Evolutionary conservation across 2,888 invertebrate species (phyloP).

Genomic region (Pilophorus perplexus): DNA sequence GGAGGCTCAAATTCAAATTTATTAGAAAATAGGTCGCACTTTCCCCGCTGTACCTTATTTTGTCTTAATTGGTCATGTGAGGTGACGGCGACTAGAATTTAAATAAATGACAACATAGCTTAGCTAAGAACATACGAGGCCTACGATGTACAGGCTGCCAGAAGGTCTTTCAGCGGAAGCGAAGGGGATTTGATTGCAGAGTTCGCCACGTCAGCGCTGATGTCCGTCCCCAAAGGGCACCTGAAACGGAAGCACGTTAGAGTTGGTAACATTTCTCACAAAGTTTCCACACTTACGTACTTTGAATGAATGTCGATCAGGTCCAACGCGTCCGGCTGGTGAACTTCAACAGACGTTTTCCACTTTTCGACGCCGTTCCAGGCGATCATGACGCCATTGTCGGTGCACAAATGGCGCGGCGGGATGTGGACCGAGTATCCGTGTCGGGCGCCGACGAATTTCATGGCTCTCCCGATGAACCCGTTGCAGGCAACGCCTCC

Average conservation of each 20-base stretch:
- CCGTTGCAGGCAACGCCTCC: conserved; percentile 96
- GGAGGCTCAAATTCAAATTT: too few relatives aligned
- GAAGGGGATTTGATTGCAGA: conserved; percentile 60
- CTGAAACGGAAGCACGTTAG: conserved; percentile 49
- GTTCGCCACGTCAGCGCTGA: conserved; percentile 58
- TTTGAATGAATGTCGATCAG: conserved; percentile 16
- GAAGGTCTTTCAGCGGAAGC: conserved; percentile 48
- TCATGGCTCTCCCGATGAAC: conserved; percentile 69
- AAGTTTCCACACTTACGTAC: not conserved
- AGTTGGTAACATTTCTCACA: too few relatives aligned
- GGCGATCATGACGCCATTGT: conserved; percentile 98
- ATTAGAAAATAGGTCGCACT: too few relatives aligned
- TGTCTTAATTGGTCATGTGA: too few relatives aligned
- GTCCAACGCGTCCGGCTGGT: not conserved
- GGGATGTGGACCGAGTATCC: conserved; percentile 71
- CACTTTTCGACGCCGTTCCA: conserved; percentile 93
- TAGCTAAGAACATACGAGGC: too few relatives aligned
- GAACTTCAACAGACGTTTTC: conserved; percentile 55
- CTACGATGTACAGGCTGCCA: conserved; percentile 15
- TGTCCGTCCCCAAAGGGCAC: conserved; percentile 62
- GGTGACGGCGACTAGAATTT: too few relatives aligned
- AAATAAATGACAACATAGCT: too few relatives aligned
- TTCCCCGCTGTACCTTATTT: too few relatives aligned
- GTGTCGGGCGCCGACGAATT: conserved; percentile 64
- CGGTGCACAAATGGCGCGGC: conserved; percentile 83